Percentiles rank a stretch among this genome's conserved stretches.
These are phyloP conservation scores for Drosophila histrio DNA, from an alignment of 2,888 invertebrate species.

Conservation along the genomic window DNA sequence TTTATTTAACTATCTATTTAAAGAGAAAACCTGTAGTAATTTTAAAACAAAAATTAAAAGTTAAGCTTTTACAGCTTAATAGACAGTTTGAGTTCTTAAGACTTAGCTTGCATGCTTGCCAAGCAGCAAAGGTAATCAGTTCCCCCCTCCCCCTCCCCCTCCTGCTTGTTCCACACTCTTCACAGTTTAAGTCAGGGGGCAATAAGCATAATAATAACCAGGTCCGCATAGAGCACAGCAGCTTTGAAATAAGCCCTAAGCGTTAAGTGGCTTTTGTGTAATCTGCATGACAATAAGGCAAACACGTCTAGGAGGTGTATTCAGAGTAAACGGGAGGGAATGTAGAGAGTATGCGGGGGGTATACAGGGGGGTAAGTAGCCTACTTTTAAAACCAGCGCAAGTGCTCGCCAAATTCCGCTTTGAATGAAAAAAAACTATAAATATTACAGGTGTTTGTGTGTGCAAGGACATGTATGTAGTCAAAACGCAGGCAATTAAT, in stretches of 20 bases:
- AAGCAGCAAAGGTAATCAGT: slow-evolving; percentile 4
- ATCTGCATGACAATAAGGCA: slow-evolving; percentile 72
- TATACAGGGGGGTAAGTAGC: background rate
- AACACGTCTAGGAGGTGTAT: slow-evolving; percentile 5
- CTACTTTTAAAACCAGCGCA: slow-evolving; percentile 13
- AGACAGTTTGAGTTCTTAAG: background rate
- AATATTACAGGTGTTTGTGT: slow-evolving; percentile 15
- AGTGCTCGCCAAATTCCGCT: slow-evolving; percentile 35
- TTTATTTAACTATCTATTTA: no score
- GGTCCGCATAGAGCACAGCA: slow-evolving; percentile 28
- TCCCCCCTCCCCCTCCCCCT: no score
- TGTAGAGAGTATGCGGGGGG: background rate
- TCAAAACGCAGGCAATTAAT: slow-evolving; percentile 56
- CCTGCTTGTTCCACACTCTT: background rate
- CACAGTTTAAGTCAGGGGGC: slow-evolving; percentile 7
- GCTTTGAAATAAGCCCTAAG: slow-evolving; percentile 33
- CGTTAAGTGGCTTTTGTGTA: slow-evolving; percentile 66
- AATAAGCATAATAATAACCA: slow-evolving; percentile 72
- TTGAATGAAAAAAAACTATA: slow-evolving; percentile 31
- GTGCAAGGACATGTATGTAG: slow-evolving; percentile 20
- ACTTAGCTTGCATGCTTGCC: background rate
- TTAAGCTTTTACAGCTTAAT: background rate
- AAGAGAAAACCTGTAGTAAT: no score
- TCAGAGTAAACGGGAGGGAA: no score
- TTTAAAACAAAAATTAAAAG: no score